Evolutionary conservation across 2,888 invertebrate species (phyloP), one percentile per base, ranked within the genome.

Genomic region (Laothoe populi): DNA sequence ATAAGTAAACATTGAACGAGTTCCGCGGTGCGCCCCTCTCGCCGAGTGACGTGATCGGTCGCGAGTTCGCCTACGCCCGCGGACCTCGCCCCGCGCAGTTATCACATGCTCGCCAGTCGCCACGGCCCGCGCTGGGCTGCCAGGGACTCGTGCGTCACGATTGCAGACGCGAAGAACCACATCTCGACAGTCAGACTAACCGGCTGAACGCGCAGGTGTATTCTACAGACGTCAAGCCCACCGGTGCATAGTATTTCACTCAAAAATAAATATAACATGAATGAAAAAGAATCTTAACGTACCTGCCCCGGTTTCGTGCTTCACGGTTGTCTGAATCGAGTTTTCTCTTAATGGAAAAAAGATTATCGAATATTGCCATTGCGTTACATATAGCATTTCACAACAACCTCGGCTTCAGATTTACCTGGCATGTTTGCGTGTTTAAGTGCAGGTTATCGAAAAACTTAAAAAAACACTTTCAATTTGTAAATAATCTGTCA

Each of bases 331-430:
- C 86, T 75, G 85, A 87, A 77, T 88, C 81, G 73, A 91, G 84
- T 86, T 93, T 92, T 92, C 93, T 94, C 87, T 94, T 95, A 85
- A 94, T 92, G 78, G 94, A 92, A 89, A 96, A 95, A 74, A 96
- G 88, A 93, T 95, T 96, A 83, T 95, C 95, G 84, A 96, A 94
- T 88, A 96, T 93, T 92, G 96, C 95, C 96, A 96, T 96, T 87
- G 90, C 93, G 74, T 88, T 79, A 83, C 74, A 77, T 73, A 73
- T 78, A 78, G 74, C 82, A 83, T 86, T 78, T 88, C 83, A 88
- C 75, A 69, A 72, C 72, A 78, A 81, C 75, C 72, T 78, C 77
- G 71, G 77, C 64, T 69, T 73, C 70, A 65, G 66, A 66, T 70
- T 77, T 76, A 64, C 64, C 68, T 73, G 71, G 70, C 80, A 83